phyloP scores from a whole-genome alignment of 2,888 invertebrate genomes.

The Trissolcus japonicus region DNA sequence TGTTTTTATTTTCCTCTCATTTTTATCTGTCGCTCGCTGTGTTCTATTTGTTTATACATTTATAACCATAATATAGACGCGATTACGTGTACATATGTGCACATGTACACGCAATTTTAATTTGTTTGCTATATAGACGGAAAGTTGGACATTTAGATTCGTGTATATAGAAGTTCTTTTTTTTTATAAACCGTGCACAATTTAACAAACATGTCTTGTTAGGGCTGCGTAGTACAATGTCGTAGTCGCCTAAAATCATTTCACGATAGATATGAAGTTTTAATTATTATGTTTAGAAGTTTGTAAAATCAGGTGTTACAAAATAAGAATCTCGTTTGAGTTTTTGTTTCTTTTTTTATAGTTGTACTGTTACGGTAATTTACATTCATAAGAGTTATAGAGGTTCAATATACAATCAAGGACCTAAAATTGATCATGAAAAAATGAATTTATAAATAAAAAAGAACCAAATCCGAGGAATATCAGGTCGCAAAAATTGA shows the following conservation, averaged over 20 bases:
- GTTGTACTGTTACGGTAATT: no score
- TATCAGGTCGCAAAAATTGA: no score
- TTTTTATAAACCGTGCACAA: constrained; percentile 43
- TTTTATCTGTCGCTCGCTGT: no score
- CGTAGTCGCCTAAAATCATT: constrained; percentile 8
- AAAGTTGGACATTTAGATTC: constrained; percentile 52
- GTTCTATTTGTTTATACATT: constrained; percentile 15
- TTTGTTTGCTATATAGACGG: constrained; percentile 45
- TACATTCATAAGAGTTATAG: no score
- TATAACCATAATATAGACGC: constrained; percentile 14
- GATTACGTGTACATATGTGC: constrained; percentile 18
- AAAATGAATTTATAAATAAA: no score
- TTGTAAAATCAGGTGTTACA: not conserved
- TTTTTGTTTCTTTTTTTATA: no score
- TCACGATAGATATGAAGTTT: constrained; percentile 3
- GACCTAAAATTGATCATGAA: no score
- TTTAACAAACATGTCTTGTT: constrained; percentile 31
- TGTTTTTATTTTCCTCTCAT: no score
- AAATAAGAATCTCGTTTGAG: not conserved
- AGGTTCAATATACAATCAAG: no score
- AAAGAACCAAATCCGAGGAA: no score
- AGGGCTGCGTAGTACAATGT: constrained; percentile 10
- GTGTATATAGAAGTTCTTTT: constrained; percentile 42
- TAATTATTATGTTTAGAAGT: no score
- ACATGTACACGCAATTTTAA: constrained; percentile 24